Evolutionary conservation across 2,888 invertebrate genomes (phyloP).

Genomic region (Plebejus melissa): DNA sequence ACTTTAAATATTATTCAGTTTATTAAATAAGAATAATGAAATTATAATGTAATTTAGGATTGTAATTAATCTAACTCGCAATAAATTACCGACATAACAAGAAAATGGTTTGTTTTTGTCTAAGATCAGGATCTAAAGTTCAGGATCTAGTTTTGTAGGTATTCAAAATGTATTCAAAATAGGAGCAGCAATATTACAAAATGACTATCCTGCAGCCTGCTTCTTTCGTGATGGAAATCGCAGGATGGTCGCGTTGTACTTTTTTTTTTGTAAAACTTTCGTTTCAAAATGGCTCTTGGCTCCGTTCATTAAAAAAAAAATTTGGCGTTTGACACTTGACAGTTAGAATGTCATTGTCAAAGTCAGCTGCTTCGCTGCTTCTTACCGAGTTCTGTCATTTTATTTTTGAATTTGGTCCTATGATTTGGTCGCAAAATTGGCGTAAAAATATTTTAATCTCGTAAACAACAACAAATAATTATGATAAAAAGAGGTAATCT

Average conservation of each 20-base stretch:
- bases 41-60: not conserved
- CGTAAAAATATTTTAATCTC: not conserved
- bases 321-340: not conserved
- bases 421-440: no score
- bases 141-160: no score
- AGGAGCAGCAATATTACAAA: no score
- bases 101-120: not conserved
- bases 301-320: not conserved
- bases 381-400: not conserved
- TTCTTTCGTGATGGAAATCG: not conserved
- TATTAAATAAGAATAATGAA: not conserved
- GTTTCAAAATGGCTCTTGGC: not conserved
- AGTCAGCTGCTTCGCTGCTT: not conserved
- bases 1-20: not conserved
- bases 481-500: constrained; percentile 61
- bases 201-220: no score
- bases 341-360: not conserved
- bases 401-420: not conserved
- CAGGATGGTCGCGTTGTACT: not conserved
- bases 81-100: not conserved
- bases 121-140: no score
- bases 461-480: constrained; percentile 23
- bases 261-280: not conserved
- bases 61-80: not conserved
- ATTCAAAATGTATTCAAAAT: no score